Evolutionary conservation across 2,113 vertebrate species (phyloP).

Genomic region (Pleuronectes platessa): DNA sequence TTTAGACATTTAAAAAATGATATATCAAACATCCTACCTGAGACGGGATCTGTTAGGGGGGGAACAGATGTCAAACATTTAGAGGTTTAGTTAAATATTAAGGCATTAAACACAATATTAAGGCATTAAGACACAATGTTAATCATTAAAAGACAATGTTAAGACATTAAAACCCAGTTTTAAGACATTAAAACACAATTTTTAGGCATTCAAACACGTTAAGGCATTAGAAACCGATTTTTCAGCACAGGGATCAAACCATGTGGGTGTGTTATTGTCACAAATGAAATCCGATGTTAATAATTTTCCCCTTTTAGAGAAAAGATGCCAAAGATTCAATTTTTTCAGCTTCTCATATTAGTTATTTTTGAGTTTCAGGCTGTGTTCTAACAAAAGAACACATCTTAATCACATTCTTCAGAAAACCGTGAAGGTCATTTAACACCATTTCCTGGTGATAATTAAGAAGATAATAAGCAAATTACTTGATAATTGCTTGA

Average conservation of each 20-base stretch:
- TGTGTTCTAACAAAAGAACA: neutral
- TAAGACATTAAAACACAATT: neutral
- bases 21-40: slow-evolving; percentile 58
- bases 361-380: neutral
- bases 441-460: neutral
- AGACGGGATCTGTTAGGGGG: slow-evolving; percentile 61
- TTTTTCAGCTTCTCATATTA: neutral
- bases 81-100: slow-evolving; percentile 5
- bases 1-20: neutral
- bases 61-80: slow-evolving; percentile 45
- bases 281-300: too few species aligned
- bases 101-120: neutral
- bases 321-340: neutral
- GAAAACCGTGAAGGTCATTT: neutral
- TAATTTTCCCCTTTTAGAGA: too few species aligned
- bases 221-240: slow-evolving; percentile 1
- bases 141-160: too few species aligned
- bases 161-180: neutral
- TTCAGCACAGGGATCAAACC: neutral
- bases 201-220: neutral
- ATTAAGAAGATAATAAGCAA: neutral
- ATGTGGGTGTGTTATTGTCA: neutral
- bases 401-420: neutral
- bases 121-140: neutral
- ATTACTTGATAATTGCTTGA: neutral